phyloP scores from a whole-genome alignment of 2,113 vertebrate species.

The Naja naja region DNA sequence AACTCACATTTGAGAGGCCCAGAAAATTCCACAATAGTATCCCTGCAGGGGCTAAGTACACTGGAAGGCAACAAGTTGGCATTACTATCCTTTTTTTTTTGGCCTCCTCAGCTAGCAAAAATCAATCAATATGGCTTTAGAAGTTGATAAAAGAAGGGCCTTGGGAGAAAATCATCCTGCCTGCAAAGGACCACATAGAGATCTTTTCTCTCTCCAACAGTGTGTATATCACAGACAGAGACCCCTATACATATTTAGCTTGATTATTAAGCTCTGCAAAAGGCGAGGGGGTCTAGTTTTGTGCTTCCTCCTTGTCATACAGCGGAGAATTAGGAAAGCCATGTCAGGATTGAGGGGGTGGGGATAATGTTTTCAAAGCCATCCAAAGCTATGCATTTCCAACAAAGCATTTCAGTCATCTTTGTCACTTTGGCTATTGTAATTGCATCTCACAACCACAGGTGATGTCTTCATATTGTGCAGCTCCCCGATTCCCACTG shows the following conservation, averaged over 20 bases:
- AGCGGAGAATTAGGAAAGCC: constrained; percentile 9
- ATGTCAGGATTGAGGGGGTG: constrained; percentile 34
- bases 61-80: constrained; percentile 43
- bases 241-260: constrained; percentile 29
- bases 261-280: constrained; percentile 11
- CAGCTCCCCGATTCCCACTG: constrained; percentile 73
- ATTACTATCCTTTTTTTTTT: constrained; percentile 55
- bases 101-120: constrained; percentile 36
- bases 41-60: constrained; percentile 29
- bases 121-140: constrained; percentile 69
- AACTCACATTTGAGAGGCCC: constrained; percentile 42
- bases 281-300: neutral
- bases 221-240: neutral
- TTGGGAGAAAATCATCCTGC: constrained; percentile 60
- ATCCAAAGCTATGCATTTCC: constrained; percentile 66
- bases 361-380: neutral
- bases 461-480: constrained; percentile 80
- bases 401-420: constrained; percentile 74
- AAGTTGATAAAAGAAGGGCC: constrained; percentile 58
- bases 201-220: constrained; percentile 6
- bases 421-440: constrained; percentile 80
- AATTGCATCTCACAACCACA: constrained; percentile 86
- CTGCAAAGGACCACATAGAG: neutral
- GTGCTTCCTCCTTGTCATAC: fast-evolving
- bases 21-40: constrained; percentile 50